Evolutionary conservation across 2,113 vertebrate genomes (phyloP), one percentile per base, ranked within the genome.

Genomic region (Scartelaos histophorus): DNA sequence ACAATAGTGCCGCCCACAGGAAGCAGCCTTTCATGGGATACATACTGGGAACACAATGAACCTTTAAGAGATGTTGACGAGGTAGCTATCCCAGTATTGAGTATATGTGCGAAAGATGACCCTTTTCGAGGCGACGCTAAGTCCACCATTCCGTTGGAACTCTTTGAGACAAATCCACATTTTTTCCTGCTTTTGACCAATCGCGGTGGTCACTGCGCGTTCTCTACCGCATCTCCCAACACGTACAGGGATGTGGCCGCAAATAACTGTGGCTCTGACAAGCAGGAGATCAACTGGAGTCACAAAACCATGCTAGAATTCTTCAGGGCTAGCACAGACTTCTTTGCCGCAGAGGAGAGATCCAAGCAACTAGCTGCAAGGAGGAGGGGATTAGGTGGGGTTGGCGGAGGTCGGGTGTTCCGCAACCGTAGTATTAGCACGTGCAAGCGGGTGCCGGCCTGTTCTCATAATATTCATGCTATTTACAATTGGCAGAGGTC

Each of bases 401-500:
- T 75, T 0, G 24, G 76, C 3, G 84, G 70, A 5, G 90, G 88
- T 17, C 90, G 86, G 67, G 72, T 51, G 45, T 92, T 94, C 77
- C 90, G 92, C 21, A 81, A 91, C 71, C 93, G 92, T 71, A 94
- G 92, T 1, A 82, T 92, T 78, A 93, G 93, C 75, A 92, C 90
- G 1, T 94, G 91, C 84, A 95, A 93, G 85, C 86, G 79, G 51
- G 70, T 92, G 47, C 92, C 92, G 9, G 85, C 73, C 17, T 95
- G 94, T 84, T 93, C 94, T 19, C 94, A 94, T 80, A 95, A 94
- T 75, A 94, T 94, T 74, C 93, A 93, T 1, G 88, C 91, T 57
- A 94, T 95, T 83, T 94, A 92, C 82, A 94, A 87, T 56, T 95
- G 94, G 94, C 94, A 94, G 81, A 88, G 94, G 78, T 95, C 95